Base-by-base conservation (phyloP, 2,113 vertebrate species). In the Thunnus thynnus region DNA sequence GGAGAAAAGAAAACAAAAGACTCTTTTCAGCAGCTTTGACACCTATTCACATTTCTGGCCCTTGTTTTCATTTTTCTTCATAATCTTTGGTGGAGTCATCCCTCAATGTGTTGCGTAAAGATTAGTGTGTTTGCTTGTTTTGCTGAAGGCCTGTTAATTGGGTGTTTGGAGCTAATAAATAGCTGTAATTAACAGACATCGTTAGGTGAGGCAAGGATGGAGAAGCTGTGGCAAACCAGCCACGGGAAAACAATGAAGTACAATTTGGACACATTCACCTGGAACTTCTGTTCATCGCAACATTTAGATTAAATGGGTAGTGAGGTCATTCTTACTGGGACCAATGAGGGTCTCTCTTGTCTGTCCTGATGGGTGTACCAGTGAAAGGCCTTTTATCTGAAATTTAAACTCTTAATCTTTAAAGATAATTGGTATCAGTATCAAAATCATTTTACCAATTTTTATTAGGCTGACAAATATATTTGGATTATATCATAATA, bases 131-230 rank as follows among this genome's bases (percentile, higher is more conserved):
- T 41, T 73, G 79, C 76, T 83, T 92, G 69, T 90, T 90, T 80
- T 93, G 80, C 84, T 71, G 18, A 90, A 92, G 82, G 86, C n/a
- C 56, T 86, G 86, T 85, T 94, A 85, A 76, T 87, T 85, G 69
- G 47, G 73, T 92, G 84, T 86, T 68, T 69, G 82, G 80, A 14
- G 74, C 86, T 94, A 85, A 91, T 47, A 92, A 95, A 92, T 79
- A 63, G 88, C 82, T 91, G 55, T 91, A 65, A 93, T 95, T 94
- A 90, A 81, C 87, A 80, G 87, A 70, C 89, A 51, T 89, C 44
- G 78, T 84, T 84, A 84, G 82, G 67, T 76, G 72, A 83, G 77
- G 55, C 57, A 52, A 41, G 25, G 63, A 79, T 70, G 30, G 18
- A 80, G 69, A 82, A 66, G 64, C 69, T 51, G 46, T 56, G 52